Evolutionary conservation across 1,140 invertebrate genomes (phyloP).

Genomic region (Ruditapes philippinarum): DNA sequence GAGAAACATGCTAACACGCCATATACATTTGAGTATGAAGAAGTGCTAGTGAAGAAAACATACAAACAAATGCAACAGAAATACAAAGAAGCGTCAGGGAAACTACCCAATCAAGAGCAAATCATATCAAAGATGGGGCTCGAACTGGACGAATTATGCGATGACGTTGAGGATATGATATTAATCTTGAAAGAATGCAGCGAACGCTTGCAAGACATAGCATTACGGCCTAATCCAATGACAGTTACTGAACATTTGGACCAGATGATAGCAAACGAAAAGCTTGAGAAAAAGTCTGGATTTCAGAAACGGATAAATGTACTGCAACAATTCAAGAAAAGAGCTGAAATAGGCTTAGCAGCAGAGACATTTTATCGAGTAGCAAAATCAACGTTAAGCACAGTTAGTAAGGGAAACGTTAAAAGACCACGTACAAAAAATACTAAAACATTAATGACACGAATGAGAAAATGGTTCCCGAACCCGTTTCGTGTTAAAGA

Average conservation of each 20-base stretch:
- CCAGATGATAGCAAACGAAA: slow-evolving; percentile 48
- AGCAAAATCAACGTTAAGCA: neutral
- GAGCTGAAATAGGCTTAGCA: neutral
- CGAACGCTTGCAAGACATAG: slow-evolving; percentile 43
- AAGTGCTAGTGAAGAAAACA: slow-evolving; percentile 12
- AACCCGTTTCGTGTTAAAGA: too few relatives aligned
- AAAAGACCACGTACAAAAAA: too few relatives aligned
- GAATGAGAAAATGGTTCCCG: too few relatives aligned
- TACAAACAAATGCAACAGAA: slow-evolving; percentile 24
- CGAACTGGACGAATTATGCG: slow-evolving; percentile 18
- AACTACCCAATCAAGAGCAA: slow-evolving; percentile 36
- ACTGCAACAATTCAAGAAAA: slow-evolving; percentile 7
- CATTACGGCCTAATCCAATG: slow-evolving; percentile 43
- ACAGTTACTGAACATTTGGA: slow-evolving; percentile 47
- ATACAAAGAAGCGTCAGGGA: slow-evolving; percentile 20
- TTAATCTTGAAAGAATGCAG: slow-evolving; percentile 27
- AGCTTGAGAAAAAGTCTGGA: slow-evolving; percentile 21
- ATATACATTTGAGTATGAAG: neutral
- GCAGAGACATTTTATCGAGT: neutral
- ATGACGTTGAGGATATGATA: slow-evolving; percentile 9
- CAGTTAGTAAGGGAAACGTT: neutral
- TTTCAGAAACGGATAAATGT: neutral
- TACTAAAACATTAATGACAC: too few relatives aligned
- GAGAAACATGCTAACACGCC: slow-evolving; percentile 40
- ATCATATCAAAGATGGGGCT: slow-evolving; percentile 30